Evolutionary conservation across 2,888 invertebrate species (phyloP).

Genomic region (Noctua pronuba): DNA sequence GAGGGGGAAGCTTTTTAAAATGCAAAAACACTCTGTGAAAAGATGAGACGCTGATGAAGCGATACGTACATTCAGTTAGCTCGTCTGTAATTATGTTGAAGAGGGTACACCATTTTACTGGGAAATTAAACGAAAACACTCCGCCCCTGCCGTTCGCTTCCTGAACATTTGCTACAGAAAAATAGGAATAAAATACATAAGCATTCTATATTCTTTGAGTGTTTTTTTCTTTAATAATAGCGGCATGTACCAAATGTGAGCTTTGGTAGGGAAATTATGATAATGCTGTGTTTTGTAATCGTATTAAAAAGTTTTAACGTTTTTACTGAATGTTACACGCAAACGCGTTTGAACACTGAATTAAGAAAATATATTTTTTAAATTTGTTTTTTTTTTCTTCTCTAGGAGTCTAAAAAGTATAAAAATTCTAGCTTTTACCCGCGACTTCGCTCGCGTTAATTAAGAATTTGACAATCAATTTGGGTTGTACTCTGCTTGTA

Average conservation of each 20-base stretch:
- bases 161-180: slow-evolving; percentile 65
- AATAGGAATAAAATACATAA: slow-evolving; percentile 64
- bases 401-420: background rate
- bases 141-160: slow-evolving; percentile 71
- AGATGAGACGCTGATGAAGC: slow-evolving; percentile 80
- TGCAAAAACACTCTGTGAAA: slow-evolving; percentile 79
- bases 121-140: slow-evolving; percentile 88
- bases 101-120: slow-evolving; percentile 83
- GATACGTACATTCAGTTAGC: slow-evolving; percentile 81
- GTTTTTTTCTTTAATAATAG: slow-evolving; percentile 47
- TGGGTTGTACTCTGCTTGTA: too few relatives aligned
- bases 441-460: too few relatives aligned
- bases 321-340: background rate
- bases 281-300: slow-evolving; percentile 35
- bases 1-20: slow-evolving; percentile 78
- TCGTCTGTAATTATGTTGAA: slow-evolving; percentile 83
- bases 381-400: background rate
- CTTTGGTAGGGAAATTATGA: slow-evolving; percentile 25
- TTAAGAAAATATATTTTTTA: background rate
- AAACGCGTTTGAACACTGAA: background rate
- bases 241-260: slow-evolving; percentile 22
- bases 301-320: slow-evolving; percentile 7
- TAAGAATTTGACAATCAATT: too few relatives aligned
- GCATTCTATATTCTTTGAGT: slow-evolving; percentile 40
- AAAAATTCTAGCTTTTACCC: too few relatives aligned